Evolutionary conservation across 2,797 vertebrate genomes (phyloP), one percentile per base, ranked within the genome.

Genomic region (Rachycentron canadum): DNA sequence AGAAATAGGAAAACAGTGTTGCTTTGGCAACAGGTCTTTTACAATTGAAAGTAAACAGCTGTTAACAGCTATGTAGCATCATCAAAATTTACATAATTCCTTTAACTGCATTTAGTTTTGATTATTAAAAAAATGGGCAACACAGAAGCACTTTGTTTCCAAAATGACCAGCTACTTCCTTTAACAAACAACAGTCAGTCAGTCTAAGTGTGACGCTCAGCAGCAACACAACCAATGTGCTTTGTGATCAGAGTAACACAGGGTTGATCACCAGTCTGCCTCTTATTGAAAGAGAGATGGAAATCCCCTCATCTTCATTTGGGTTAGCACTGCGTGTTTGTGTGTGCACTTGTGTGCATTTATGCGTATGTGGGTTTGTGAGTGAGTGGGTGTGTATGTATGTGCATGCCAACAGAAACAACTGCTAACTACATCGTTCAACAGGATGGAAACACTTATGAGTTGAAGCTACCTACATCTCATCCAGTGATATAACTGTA

Each of bases 351-450:
- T 73, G 8, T 72, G 57, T 57, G 55, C 77, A 70, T 74, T 1
- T 45, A 9, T 4, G 50, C 58, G 62, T 6, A 16, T 25, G 23
- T 34, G 16, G 56, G 59, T 60, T 70, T 79, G 75, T 68, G 52
- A 52, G 43, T 21, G 41, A 19, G 17, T 19, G 16, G 17, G 41
- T 43, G 58, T 65, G 68, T 60, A 11, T 28, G 57, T 12, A 8
- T 32, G 52, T 14, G 59, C 32, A 12, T 52, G 78, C 78, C 68
- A 89, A 87, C 69, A 88, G 72, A 69, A 88, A 81, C 56, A 69
- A 80, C 80, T 84, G 81, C 69, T 78, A 72, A 85, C 79, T 80
- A 45, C 88, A 84, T 88, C 69, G 81, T 56, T 88, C 61, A 80
- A 49, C 70, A 76, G 68, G 63, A 88, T 64, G 81, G 75, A 85